Evolutionary conservation across 1,140 invertebrate genomes (phyloP), one percentile per base, ranked within the genome.

Genomic region (Probaryconus sp.): DNA sequence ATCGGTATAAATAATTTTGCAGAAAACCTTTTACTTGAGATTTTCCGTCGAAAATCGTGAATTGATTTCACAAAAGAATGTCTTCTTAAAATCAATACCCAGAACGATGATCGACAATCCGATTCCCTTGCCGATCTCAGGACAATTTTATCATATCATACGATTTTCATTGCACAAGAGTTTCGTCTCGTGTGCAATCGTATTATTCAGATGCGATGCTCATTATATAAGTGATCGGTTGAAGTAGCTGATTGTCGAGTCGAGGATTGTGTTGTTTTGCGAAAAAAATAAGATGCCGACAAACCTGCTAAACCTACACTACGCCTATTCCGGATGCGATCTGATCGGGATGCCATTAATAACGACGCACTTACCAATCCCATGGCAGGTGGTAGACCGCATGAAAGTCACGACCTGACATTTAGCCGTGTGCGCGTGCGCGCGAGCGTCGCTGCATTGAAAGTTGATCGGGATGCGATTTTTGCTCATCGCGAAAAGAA

Each of bases 351-450:
- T 79, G 79, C 81, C 82, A 84, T 83, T 84, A 84, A 83, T 84
- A 84, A 84, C 79, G 77, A 84, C 82, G 82, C 82, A 84, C 82
- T 84, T 83, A 83, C 79, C 75, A 79, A 84, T 81, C 82, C 81
- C 81, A 79, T 81, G 81, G 81, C 81, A 84, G 83, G 81, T 82
- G 81, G 81, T 81, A 83, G 81, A 82, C 81, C 80, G 81, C 81
- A 84, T 82, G 83, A 84, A 84, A 84, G 83, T 83, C 81, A 83
- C 81, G 81, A 84, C 83, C 83, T 83, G 83, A 83, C 81, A 84
- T 83, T 84, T 84, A 81, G 77, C 76, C 77, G 78, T 63, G 74
- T 76, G 74, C 58, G 72, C 58, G 69, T 67, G 76, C 55, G 55
- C 38, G 68, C 78, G 63, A n/a, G n/a, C 74, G 63, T 75, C 74